These are phyloP conservation scores for Sander vitreus DNA, from an alignment of 2,113 vertebrate genomes.

Conservation along the genomic window DNA sequence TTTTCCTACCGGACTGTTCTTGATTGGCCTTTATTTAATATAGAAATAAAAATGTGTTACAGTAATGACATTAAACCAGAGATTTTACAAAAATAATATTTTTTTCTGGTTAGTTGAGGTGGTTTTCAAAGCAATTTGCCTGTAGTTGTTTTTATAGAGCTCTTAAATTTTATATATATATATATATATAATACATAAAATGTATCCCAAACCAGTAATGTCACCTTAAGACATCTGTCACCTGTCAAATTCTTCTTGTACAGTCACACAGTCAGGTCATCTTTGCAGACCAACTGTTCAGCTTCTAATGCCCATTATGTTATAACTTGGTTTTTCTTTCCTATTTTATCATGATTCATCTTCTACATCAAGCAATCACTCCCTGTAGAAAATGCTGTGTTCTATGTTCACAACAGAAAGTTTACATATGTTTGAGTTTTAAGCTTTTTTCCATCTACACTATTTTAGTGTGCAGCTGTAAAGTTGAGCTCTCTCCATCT, in stretches of 20 bases:
- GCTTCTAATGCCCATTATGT: not conserved
- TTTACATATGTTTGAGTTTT: conserved; percentile 11
- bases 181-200: too few species aligned
- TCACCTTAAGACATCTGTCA: not conserved
- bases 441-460: conserved; percentile 3
- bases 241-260: not conserved
- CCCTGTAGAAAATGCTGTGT: not conserved
- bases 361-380: not conserved
- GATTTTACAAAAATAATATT: conserved; percentile 25
- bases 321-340: not conserved
- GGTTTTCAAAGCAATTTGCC: not conserved
- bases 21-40: conserved; percentile 72
- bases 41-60: conserved; percentile 62
- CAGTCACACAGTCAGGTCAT: not conserved
- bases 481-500: conserved; percentile 32
- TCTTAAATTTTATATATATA: not conserved
- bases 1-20: conserved; percentile 79
- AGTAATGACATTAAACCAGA: conserved; percentile 67
- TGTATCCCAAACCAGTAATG: not conserved
- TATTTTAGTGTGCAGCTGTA: conserved; percentile 39
- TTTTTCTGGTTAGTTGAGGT: not conserved
- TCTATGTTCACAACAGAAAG: conserved; percentile 1
- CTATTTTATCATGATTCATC: not conserved
- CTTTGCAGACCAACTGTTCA: not conserved
- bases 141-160: not conserved